Evolutionary conservation across 2,113 vertebrate genomes (phyloP).

Genomic region (Dasyprocta punctata): DNA sequence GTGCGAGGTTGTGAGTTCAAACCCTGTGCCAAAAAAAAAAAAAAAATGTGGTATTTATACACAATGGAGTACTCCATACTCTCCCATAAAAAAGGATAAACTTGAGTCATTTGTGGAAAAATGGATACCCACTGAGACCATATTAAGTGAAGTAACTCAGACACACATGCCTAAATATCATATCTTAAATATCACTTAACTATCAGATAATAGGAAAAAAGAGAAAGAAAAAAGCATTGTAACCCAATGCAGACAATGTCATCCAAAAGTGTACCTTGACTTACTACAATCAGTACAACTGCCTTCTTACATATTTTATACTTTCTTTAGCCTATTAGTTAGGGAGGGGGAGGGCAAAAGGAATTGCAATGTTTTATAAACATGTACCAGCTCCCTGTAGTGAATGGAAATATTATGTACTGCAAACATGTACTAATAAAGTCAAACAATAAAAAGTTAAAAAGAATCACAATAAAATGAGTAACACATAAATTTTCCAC

Average conservation of each 20-base stretch:
- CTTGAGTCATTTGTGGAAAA: background rate
- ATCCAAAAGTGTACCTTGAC: background rate
- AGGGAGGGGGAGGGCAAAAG: background rate
- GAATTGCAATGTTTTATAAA: background rate
- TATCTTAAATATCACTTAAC: background rate
- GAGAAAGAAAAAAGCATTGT: background rate
- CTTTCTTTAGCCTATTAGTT: background rate
- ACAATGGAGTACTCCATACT: background rate
- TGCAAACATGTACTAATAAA: background rate
- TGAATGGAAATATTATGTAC: background rate
- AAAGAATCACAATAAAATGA: background rate
- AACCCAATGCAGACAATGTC: background rate
- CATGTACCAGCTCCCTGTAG: background rate
- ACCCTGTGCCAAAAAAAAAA: no score
- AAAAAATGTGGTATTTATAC: background rate
- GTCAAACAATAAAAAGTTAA: background rate
- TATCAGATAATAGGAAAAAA: background rate
- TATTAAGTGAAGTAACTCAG: background rate
- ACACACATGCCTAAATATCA: background rate
- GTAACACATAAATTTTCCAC: background rate
- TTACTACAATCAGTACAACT: background rate
- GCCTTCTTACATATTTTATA: background rate
- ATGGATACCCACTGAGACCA: background rate
- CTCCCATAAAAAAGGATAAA: background rate
- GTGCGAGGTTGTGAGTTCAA: no score